These are phyloP conservation scores for Zoroaster sp. DNA, from an alignment of 53 echinoderm and acorn worm genomes.

Conservation along the genomic window DNA sequence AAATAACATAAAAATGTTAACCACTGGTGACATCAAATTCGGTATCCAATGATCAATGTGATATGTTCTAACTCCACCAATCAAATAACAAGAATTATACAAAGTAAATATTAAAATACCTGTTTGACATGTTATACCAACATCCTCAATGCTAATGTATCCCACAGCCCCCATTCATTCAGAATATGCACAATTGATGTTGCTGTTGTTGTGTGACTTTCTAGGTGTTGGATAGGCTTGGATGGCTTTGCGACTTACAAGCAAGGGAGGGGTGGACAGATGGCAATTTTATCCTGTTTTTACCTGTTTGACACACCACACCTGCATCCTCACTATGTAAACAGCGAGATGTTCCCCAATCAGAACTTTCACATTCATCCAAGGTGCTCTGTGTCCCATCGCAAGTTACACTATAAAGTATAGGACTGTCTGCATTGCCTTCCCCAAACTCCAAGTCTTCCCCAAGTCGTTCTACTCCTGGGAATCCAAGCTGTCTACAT, in stretches of 20 bases:
- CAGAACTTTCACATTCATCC: constrained; percentile 19
- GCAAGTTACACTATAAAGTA: constrained; percentile 42
- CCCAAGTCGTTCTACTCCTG: not conserved
- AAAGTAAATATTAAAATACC: not conserved
- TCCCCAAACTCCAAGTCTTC: constrained; percentile 33
- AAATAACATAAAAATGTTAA: too few species aligned
- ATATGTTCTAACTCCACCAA: too few species aligned
- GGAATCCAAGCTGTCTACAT: constrained; percentile 70
- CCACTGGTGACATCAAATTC: too few species aligned
- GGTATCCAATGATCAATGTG: too few species aligned
- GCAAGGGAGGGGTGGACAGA: not conserved
- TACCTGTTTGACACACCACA: constrained; percentile 35
- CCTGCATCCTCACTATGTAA: constrained; percentile 66
- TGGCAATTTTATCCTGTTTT: not conserved
- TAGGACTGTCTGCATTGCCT: not conserved
- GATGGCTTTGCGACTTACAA: not conserved
- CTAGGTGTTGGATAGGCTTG: not conserved
- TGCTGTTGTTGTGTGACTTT: not conserved
- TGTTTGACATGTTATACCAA: constrained; percentile 25
- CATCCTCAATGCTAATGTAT: constrained; percentile 4
- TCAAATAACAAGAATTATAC: too few species aligned
- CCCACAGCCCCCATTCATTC: constrained; percentile 5
- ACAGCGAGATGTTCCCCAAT: constrained; percentile 28
- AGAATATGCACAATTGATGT: not conserved
- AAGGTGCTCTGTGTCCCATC: constrained; percentile 48